These are phyloP conservation scores for Camponotus vicinus DNA, from an alignment of 1,140 invertebrate genomes.

Conservation along the genomic window DNA sequence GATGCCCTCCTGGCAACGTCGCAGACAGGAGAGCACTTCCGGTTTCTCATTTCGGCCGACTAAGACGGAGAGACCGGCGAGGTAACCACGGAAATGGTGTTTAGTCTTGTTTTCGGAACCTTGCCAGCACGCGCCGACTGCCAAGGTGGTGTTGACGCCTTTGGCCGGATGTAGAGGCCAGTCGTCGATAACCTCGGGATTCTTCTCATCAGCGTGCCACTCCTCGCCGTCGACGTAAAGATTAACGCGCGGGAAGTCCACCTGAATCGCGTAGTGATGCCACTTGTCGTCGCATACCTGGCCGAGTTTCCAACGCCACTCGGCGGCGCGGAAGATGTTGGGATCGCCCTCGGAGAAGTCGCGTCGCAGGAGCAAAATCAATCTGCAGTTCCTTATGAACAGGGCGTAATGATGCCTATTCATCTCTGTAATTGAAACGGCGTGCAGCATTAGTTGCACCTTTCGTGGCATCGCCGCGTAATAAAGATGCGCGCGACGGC, in stretches of 20 bases:
- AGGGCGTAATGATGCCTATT: constrained; percentile 99
- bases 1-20: constrained; percentile 94
- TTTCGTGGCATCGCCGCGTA: constrained; percentile 18
- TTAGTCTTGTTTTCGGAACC: constrained; percentile 96
- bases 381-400: constrained; percentile 98
- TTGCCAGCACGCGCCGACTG: constrained; percentile 99
- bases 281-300: constrained; percentile 98
- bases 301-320: constrained; percentile 98
- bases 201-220: constrained; percentile 92
- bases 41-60: constrained; percentile 93
- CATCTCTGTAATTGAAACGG: constrained; percentile 91
- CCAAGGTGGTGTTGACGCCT: constrained; percentile 96
- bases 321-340: constrained; percentile 98
- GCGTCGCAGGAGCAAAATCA: constrained; percentile 96
- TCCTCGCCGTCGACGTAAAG: constrained; percentile 96
- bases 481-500: constrained; percentile 41
- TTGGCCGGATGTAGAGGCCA: constrained; percentile 99
- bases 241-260: constrained; percentile 95
- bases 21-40: constrained; percentile 93
- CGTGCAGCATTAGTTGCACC: constrained; percentile 29
- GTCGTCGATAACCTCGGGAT: constrained; percentile 99
- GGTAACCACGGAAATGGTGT: constrained; percentile 94
- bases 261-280: constrained; percentile 98
- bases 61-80: constrained; percentile 95
- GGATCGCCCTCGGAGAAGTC: constrained; percentile 97